phyloP scores from a whole-genome alignment of 1,140 invertebrate genomes.

The Micrasema longulum region DNA sequence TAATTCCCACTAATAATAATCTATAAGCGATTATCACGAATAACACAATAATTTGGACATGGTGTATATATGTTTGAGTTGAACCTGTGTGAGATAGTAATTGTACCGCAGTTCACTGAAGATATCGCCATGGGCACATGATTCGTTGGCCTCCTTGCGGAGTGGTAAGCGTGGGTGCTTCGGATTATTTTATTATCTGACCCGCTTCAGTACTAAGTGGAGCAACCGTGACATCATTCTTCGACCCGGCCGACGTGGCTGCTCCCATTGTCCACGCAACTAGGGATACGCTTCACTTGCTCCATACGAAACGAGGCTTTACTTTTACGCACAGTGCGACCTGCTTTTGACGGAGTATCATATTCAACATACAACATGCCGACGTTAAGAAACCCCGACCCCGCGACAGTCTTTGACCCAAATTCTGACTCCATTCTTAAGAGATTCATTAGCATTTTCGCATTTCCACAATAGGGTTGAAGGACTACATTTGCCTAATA shows the following conservation, averaged over 20 bases:
- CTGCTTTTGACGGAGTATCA: not conserved
- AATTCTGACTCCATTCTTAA: constrained; percentile 34
- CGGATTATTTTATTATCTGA: constrained; percentile 38
- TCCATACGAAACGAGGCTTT: too few species aligned
- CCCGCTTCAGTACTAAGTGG: constrained; percentile 36
- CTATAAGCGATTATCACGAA: too few species aligned
- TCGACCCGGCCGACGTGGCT: not conserved
- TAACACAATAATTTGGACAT: too few species aligned
- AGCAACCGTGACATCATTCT: constrained; percentile 39
- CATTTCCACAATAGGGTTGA: constrained; percentile 36
- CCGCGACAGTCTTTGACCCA: constrained; percentile 44
- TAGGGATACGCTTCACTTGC: constrained; percentile 16
- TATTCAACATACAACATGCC: constrained; percentile 1
- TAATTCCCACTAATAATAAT: too few species aligned
- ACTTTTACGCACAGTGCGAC: not conserved
- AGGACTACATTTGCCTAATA: constrained; percentile 52
- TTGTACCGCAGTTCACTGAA: too few species aligned
- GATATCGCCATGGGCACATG: not conserved
- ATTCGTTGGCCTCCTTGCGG: constrained; percentile 37
- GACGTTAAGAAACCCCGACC: constrained; percentile 12
- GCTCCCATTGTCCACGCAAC: constrained; percentile 41
- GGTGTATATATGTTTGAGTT: too few species aligned
- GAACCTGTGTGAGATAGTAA: too few species aligned
- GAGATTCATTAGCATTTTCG: constrained; percentile 41
- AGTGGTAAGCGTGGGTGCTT: constrained; percentile 21